Base-by-base conservation (phyloP, 2,888 invertebrate species). In the Ectobius pallidus region DNA sequence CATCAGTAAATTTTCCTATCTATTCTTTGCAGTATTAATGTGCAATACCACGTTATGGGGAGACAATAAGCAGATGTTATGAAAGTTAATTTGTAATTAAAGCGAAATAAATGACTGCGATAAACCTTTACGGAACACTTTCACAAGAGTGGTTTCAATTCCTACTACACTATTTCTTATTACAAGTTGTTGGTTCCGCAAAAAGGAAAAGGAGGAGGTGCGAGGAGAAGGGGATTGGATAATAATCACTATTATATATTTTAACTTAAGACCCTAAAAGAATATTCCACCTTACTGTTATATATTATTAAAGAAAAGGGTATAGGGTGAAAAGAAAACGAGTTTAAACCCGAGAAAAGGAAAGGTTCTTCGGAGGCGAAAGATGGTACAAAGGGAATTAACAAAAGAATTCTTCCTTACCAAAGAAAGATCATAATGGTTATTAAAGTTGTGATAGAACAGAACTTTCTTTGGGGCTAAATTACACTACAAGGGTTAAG, bases 21-120 rank as follows among this genome's bases (percentile, higher is more conserved):
- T 32, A 39, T 63, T 39, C 63, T 63, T 63, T 39, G 42, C 11
- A 39, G 18, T 63, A n/a, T 63, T 63, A 63, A 11, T 63, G 14
- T 14, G 25, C 20, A 42, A 39, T 39, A 63, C 63, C 63, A 63
- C 42, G 11, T 39, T n/a, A n/a, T 39, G 20, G 55, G n/a, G 25
- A 58, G 39, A 71, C 63, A 71, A 63, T 63, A 63, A 71, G 30
- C 62, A 71, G 62, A 62, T 42, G n/a, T 32, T 69, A 32, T 30
- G 46, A n/a, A 69, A 9, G 20, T 69, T 72, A 72, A 72, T 72
- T 46, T 58, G 61, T 44, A 72, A 69, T 72, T 72, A 27, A 71
- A 63, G 61, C 63, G 63, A 71, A 71, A 71, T 71, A 71, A 34
- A 71, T 71, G 44, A 63, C 71, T 34, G 25, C 49, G 32, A 63